Evolutionary conservation across 2,113 vertebrate species (phyloP).

Genomic region (Chamaetylas fuelleborni): DNA sequence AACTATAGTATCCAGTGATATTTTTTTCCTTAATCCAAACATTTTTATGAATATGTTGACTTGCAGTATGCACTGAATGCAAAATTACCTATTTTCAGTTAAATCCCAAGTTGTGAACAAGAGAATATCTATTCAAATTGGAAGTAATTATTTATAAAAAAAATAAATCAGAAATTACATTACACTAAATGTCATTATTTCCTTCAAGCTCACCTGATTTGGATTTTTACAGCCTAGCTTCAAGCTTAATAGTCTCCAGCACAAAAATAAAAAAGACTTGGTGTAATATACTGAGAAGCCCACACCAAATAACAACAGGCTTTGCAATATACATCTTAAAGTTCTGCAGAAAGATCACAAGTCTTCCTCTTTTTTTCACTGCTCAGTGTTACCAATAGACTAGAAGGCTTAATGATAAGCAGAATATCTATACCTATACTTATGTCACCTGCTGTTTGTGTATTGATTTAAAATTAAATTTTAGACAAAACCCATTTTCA

Average conservation of each 20-base stretch:
- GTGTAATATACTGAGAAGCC: not conserved
- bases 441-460: not conserved
- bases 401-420: not conserved
- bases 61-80: not conserved
- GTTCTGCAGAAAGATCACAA: not conserved
- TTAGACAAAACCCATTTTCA: not conserved
- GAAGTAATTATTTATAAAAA: not conserved
- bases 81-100: not conserved
- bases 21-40: not conserved
- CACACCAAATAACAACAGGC: fast-evolving
- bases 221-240: not conserved
- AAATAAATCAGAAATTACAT: not conserved
- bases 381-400: not conserved
- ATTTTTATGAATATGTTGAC: not conserved
- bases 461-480: not conserved
- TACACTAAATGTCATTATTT: not conserved
- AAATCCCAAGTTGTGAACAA: not conserved
- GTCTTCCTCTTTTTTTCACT: not conserved
- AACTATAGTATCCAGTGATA: not conserved
- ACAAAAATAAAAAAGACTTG: not conserved
- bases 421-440: not conserved
- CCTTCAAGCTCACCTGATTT: not conserved
- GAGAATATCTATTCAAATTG: not conserved
- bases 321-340: not conserved
- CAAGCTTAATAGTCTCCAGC: not conserved